Evolutionary conservation across 1,140 invertebrate genomes (phyloP), one percentile per base, ranked within the genome.

Genomic region (Drosophila nannoptera): DNA sequence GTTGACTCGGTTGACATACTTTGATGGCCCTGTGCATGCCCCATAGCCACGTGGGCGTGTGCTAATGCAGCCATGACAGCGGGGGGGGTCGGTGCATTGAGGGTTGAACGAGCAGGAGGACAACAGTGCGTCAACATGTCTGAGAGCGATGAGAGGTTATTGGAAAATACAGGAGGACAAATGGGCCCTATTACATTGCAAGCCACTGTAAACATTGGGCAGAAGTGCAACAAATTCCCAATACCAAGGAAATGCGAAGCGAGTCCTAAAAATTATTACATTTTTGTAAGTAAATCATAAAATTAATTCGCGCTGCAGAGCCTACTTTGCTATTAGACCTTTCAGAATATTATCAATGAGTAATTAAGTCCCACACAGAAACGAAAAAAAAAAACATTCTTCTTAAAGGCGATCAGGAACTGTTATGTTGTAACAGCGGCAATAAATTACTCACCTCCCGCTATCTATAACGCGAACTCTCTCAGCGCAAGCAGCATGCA

Each of bases 1-100:
- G 72, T 74, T 74, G 68, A 74, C 69, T 75, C 58, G 58, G 63
- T 65, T 75, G 78, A 78, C 80, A 84, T 78, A 83, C 75, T 78
- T 48, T 72, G 78, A 82, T 75, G 45, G 66, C 55, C 67, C 16
- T 68, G 62, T 58, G 65, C 64, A 55, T 63, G 60, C 29, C 8
- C 42, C 43, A 55, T 36, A 63, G 61, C 53, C 58, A 61, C 48
- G 46, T 68, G 65, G 69, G 58, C 55, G 52, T 36, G 45, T 58
- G 45, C 29, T 7, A 12, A 11, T 35, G 31, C 16, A 22, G 22
- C 22, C 22, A 22, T 22, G 36, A 8, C 4, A 29, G 16, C 9
- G 12, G 5, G 22, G n/a, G n/a, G 16, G 14, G 42, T 12, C 31
- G 33, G 58, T 14, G 11, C 45, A 40, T 45, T 12, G 35, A 0